A percentile compares a stretch with the other conserved stretches of the same genome.
These are phyloP conservation scores for Champsocephalus esox DNA, from an alignment of 2,797 vertebrate species.

Conservation along the genomic window DNA sequence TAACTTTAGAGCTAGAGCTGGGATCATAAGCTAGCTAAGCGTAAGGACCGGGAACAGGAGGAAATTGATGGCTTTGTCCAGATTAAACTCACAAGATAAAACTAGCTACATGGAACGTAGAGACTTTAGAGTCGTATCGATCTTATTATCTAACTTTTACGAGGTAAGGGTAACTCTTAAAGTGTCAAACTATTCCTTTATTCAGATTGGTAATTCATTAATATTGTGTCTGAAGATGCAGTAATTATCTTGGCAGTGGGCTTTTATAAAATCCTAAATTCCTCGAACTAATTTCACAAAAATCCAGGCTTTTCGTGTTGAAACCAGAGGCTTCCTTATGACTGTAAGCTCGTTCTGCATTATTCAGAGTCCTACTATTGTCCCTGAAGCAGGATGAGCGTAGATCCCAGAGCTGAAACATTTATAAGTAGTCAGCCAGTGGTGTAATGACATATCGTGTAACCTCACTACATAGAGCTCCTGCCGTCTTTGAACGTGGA, in stretches of 20 bases:
- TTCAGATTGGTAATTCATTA: not conserved
- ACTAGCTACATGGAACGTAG: not conserved
- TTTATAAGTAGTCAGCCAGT: conserved; percentile 65
- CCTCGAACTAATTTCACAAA: not conserved
- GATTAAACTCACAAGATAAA: conserved; percentile 12
- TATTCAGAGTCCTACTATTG: conserved; percentile 62
- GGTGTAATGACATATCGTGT: conserved; percentile 79
- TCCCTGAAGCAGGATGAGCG: conserved; percentile 43
- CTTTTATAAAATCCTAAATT: not conserved
- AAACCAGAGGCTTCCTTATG: conserved; percentile 69
- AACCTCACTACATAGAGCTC: conserved; percentile 37
- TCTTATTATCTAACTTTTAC: conserved; percentile 7
- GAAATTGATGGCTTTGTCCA: not conserved
- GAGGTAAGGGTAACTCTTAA: not conserved
- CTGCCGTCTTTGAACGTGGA: conserved; percentile 33
- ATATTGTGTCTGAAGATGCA: not conserved
- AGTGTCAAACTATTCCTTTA: conserved; percentile 2
- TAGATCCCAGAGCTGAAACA: conserved; percentile 71
- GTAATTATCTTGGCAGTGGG: not conserved
- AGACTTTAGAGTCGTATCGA: not conserved
- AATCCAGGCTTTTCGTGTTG: conserved; percentile 33
- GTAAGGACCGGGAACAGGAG: not conserved
- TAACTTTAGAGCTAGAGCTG: not conserved
- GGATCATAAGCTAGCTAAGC: not conserved
- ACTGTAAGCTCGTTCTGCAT: conserved; percentile 61